Percentiles rank a stretch among this genome's conserved stretches.
Evolutionary conservation across 30 jellyfish, hydroid and myxozoan species (phyloP).

Genomic region (Sanderia malayensis): DNA sequence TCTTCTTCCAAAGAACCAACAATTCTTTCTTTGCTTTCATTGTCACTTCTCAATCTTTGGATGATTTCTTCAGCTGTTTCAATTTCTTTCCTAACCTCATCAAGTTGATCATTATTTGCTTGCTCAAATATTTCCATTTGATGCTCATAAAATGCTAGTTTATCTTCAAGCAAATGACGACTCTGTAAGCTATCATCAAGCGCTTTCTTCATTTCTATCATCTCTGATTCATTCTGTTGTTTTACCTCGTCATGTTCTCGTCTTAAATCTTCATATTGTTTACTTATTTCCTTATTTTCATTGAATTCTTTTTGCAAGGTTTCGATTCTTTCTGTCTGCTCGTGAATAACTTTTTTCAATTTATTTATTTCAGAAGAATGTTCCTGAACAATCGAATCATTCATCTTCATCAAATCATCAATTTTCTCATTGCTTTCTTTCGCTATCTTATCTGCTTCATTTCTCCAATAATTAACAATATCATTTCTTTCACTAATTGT

Average conservation of each 20-base stretch:
- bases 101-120: constrained; percentile 12
- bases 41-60: constrained; percentile 3
- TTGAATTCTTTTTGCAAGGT: constrained; percentile 13
- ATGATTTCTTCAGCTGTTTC: constrained; percentile 16
- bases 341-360: constrained; percentile 13
- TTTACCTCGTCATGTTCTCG: constrained; percentile 9
- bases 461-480: constrained; percentile 42
- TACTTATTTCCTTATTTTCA: constrained; percentile 7
- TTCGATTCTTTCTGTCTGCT: constrained; percentile 2
- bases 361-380: constrained; percentile 23
- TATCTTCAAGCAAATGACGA: constrained; percentile 29
- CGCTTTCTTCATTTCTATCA: constrained; percentile 7
- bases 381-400: constrained; percentile 17
- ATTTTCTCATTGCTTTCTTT: constrained; percentile 27
- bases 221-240: not conserved
- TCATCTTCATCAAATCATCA: constrained; percentile 16
- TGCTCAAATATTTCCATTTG: constrained; percentile 37
- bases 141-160: constrained; percentile 45
- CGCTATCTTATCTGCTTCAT: constrained; percentile 8
- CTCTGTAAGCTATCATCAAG: constrained; percentile 33
- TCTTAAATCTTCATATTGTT: constrained; percentile 1
- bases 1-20: not conserved
- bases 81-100: constrained; percentile 19
- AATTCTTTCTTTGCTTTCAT: constrained; percentile 10
- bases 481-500: constrained; percentile 34